Evolutionary conservation across 2,113 vertebrate species (phyloP).

Genomic region (Psophia crepitans): DNA sequence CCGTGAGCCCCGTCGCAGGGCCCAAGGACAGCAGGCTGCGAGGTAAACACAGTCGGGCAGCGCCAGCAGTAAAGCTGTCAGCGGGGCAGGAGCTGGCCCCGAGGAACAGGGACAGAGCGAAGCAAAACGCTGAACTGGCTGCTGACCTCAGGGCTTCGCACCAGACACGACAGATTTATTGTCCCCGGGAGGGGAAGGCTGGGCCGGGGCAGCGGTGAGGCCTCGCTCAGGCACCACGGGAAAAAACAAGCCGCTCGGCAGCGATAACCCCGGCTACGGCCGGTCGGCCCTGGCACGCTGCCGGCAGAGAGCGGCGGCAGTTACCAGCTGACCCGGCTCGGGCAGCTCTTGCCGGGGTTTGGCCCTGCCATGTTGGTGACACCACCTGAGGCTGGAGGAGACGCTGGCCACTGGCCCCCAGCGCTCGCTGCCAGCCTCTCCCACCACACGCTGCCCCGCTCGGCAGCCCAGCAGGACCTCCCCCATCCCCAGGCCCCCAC

Average conservation of each 20-base stretch:
- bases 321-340: background rate
- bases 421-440: background rate
- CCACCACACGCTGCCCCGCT: background rate
- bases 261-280: background rate
- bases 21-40: background rate
- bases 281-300: background rate
- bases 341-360: background rate
- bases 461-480: background rate
- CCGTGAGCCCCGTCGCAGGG: rapidly evolving
- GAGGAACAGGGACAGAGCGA: background rate
- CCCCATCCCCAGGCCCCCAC: background rate
- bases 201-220: background rate
- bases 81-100: background rate
- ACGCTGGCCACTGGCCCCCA: rapidly evolving
- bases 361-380: background rate
- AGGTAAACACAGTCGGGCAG: background rate
- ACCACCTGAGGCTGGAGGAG: background rate
- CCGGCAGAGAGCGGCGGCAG: background rate
- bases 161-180: background rate
- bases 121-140: background rate
- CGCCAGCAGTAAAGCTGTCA: conserved; percentile 18
- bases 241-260: background rate
- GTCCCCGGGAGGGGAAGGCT: background rate
- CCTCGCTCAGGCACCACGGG: background rate
- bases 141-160: background rate